Evolutionary conservation across 2,797 vertebrate species (phyloP), one percentile per base, ranked within the genome.

Genomic region (Presbytis comata): DNA sequence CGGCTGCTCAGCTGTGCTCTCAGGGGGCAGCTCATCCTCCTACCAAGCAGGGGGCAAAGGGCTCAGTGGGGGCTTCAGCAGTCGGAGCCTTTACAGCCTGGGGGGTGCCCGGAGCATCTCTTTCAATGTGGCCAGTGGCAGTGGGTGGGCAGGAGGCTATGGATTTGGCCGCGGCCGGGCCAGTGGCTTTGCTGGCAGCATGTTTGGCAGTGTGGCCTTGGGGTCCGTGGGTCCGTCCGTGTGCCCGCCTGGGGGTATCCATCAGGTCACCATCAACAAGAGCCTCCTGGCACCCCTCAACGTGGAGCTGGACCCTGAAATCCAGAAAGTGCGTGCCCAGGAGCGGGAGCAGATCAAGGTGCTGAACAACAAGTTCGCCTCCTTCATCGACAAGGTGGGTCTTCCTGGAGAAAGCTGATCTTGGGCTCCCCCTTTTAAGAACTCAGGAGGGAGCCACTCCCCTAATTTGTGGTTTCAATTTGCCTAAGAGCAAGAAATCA

Each of bases 281-380:
- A 99, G 98, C 97, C 99, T 99, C 33, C 98, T 99, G 98, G 97
- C 98, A 11, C 99, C 99, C 44, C 95, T 99, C 89, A 99, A 99
- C 9, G 97, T 99, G 97, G 99, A 99, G 94, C 98, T 99, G 44
- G 99, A 99, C 98, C 98, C 98, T 0, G 97, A 97, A 98, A 99
- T 99, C 98, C 99, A 99, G 80, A 97, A 85, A 8, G 92, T 99
- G 96, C 99, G 99, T 30, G 96, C 98, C 17, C 98, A 99, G 59
- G 99, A 99, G 98, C 99, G 99, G 96, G 99, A 99, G 81, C 99
- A 99, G 98, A 99, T 99, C 98, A 99, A 99, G 98, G 98, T 91
- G 17, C 99, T 99, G 74, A 99, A 99, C 98, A 99, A 99, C 98
- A 99, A 99, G 87, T 99, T 99, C 0, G 99, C 99, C 53, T 98